These are phyloP conservation scores for Tetragnatha versicolor DNA, from an alignment of 1,140 invertebrate species.

Conservation along the genomic window DNA sequence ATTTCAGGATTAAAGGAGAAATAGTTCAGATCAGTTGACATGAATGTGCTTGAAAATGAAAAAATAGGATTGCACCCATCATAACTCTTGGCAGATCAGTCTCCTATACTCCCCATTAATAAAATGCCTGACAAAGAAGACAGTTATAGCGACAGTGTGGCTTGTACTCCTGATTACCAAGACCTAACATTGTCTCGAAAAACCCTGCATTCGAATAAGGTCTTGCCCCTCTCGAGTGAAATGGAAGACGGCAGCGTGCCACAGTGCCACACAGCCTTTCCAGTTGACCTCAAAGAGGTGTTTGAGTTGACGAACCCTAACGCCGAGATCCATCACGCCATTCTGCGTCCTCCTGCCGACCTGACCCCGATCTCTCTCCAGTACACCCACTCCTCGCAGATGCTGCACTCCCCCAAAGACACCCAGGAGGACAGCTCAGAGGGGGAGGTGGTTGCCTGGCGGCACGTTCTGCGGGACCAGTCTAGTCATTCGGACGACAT, in stretches of 20 bases:
- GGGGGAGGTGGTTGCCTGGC: constrained; percentile 26
- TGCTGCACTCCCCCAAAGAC: constrained; percentile 33
- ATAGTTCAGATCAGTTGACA: no score
- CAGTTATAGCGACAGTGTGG: constrained; percentile 15
- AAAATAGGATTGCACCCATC: no score
- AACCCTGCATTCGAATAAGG: constrained; percentile 19
- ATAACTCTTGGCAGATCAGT: no score
- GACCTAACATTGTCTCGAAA: constrained; percentile 28
- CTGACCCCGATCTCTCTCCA: constrained; percentile 4
- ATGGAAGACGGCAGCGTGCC: constrained; percentile 30
- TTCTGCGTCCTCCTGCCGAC: constrained; percentile 11
- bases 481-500: not conserved
- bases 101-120: no score
- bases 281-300: constrained; percentile 49
- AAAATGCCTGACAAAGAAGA: constrained; percentile 52
- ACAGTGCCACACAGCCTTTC: constrained; percentile 48
- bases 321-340: constrained; percentile 41
- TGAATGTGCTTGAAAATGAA: no score
- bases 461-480: constrained; percentile 31
- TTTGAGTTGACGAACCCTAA: constrained; percentile 47
- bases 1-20: no score
- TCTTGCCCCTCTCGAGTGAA: not conserved
- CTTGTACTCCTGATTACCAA: constrained; percentile 37
- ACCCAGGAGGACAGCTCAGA: constrained; percentile 11
- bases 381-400: constrained; percentile 28